Evolutionary conservation across 2,888 invertebrate genomes (phyloP).

Genomic region (Macropis europaea): DNA sequence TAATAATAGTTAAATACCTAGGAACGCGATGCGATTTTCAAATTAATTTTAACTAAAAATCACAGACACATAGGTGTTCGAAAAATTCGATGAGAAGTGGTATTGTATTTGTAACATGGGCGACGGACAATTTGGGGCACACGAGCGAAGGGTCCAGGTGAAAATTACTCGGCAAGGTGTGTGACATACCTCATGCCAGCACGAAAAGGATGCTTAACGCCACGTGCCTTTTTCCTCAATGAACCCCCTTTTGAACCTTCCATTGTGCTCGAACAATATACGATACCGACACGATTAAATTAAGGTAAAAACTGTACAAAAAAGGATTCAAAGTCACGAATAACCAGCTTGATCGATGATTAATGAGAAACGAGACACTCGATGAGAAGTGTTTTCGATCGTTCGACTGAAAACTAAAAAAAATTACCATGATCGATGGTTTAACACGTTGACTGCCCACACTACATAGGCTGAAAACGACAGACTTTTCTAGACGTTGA

Average conservation of each 20-base stretch:
- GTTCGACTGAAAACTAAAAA: neutral
- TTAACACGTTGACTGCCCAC: too few relatives aligned
- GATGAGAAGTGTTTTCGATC: neutral
- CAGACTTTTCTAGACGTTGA: too few relatives aligned
- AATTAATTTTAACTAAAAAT: neutral
- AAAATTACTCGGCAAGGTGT: conserved; percentile 57
- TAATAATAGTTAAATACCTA: too few relatives aligned
- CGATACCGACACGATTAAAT: conserved; percentile 4
- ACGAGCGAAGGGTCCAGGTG: conserved; percentile 51
- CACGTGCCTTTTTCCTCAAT: conserved; percentile 61
- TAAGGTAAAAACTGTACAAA: neutral
- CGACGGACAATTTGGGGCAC: neutral
- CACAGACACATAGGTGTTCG: neutral
- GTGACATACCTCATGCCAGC: conserved; percentile 6
- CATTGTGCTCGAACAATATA: conserved; percentile 27
- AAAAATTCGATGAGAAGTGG: neutral
- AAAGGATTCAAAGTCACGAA: neutral
- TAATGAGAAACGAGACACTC: neutral
- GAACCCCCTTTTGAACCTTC: conserved; percentile 18
- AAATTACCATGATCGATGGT: too few relatives aligned
- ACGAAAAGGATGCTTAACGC: conserved; percentile 29
- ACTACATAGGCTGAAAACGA: too few relatives aligned
- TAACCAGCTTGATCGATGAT: neutral
- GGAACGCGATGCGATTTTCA: neutral
- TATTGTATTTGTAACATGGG: neutral